phyloP scores from a whole-genome alignment of 2,888 invertebrate species.

The Apantesis nais region DNA sequence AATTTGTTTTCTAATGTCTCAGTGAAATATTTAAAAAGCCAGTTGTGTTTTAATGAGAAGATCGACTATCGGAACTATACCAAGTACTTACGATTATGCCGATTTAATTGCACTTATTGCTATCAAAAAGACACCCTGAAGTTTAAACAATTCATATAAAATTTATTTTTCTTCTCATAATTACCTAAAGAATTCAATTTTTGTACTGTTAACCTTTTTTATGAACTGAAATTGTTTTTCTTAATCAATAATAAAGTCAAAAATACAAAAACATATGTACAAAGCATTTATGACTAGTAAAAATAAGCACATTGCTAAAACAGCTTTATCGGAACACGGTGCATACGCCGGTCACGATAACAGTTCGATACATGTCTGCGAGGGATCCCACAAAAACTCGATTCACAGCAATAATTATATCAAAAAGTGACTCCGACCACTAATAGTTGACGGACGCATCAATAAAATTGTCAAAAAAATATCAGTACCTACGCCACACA shows the following conservation, averaged over 20 bases:
- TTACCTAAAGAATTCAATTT: constrained; percentile 65
- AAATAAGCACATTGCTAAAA: constrained; percentile 74
- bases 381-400: constrained; percentile 68
- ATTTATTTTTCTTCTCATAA: constrained; percentile 62
- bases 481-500: constrained; percentile 49
- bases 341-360: constrained; percentile 56
- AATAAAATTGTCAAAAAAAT: constrained; percentile 58
- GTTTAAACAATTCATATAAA: constrained; percentile 64
- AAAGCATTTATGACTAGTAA: constrained; percentile 83
- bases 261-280: constrained; percentile 78
- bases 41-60: neutral
- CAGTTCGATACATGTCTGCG: constrained; percentile 67
- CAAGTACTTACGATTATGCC: neutral
- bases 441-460: constrained; percentile 55
- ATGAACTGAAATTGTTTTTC: constrained; percentile 70
- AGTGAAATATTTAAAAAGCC: too few species aligned
- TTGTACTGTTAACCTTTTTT: constrained; percentile 56
- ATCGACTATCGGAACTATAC: neutral
- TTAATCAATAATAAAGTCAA: constrained; percentile 70
- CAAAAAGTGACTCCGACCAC: constrained; percentile 65
- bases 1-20: too few species aligned
- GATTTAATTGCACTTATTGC: constrained; percentile 9
- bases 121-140: constrained; percentile 56
- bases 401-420: constrained; percentile 64
- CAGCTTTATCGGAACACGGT: constrained; percentile 58